Percentiles rank a stretch among this genome's conserved stretches.
Evolutionary conservation across 1,140 invertebrate genomes (phyloP).

Genomic region (Pseudoatta argentina): DNA sequence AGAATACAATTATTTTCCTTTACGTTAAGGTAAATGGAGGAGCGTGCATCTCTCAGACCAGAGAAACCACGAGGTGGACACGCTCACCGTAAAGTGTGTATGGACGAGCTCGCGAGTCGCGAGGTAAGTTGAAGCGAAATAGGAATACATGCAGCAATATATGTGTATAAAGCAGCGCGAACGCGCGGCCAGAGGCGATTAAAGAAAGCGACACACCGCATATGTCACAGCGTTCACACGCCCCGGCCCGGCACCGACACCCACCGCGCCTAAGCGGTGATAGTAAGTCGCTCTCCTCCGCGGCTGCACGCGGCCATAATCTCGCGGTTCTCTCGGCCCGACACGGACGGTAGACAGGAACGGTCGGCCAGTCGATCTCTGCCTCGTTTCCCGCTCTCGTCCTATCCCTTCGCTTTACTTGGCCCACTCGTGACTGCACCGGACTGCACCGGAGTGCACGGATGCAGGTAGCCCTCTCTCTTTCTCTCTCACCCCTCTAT

Average conservation of each 20-base stretch:
- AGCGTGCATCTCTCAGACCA: background rate
- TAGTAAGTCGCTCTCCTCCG: slow-evolving; percentile 62
- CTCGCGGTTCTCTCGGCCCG: slow-evolving; percentile 50
- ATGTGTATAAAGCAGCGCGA: slow-evolving; percentile 68
- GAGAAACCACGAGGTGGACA: slow-evolving; percentile 21
- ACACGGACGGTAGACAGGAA: slow-evolving; percentile 48
- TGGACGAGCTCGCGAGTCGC: slow-evolving; percentile 62
- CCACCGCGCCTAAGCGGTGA: slow-evolving; percentile 81
- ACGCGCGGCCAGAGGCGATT: slow-evolving; percentile 78
- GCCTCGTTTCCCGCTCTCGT: slow-evolving; percentile 61
- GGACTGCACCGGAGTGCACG: slow-evolving; percentile 11
- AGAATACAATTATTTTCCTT: background rate
- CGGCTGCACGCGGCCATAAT: slow-evolving; percentile 41
- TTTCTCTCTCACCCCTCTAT: slow-evolving; percentile 1
- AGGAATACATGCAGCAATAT: slow-evolving; percentile 57
- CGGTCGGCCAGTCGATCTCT: slow-evolving; percentile 56
- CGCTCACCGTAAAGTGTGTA: background rate
- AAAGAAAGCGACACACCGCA: slow-evolving; percentile 85
- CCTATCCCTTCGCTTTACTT: slow-evolving; percentile 2
- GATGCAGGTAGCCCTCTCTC: slow-evolving; percentile 72
- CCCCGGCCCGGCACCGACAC: slow-evolving; percentile 81
- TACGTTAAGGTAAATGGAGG: background rate
- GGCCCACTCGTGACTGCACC: slow-evolving; percentile 69
- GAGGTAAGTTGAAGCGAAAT: slow-evolving; percentile 73
- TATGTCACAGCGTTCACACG: slow-evolving; percentile 87